Conservation (phyloP, 2,797 vertebrate genomes). For the Pygocentrus nattereri region DNA sequence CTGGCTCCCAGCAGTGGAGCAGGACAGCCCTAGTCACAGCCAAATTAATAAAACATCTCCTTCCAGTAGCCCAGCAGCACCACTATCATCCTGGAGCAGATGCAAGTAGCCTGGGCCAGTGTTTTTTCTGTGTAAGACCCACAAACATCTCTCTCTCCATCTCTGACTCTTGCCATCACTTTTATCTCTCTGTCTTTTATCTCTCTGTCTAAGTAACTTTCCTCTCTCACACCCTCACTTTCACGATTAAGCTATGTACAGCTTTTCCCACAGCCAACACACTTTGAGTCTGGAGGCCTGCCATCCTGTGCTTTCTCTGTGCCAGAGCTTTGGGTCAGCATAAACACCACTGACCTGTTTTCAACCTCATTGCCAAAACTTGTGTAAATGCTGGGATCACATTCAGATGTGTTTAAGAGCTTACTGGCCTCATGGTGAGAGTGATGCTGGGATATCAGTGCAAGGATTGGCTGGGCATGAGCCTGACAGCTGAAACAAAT, state of each 20-base stretch:
- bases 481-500: slow-evolving; percentile 24
- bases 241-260: neutral
- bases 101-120: neutral
- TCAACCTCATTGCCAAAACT: slow-evolving; percentile 50
- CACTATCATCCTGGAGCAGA: slow-evolving; percentile 7
- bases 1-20: slow-evolving; percentile 37
- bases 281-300: slow-evolving; percentile 37
- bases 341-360: slow-evolving; percentile 45
- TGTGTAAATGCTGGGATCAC: slow-evolving; percentile 40
- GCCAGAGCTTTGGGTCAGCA: slow-evolving; percentile 44
- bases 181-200: no score
- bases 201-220: no score
- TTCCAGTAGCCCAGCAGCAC: slow-evolving; percentile 33
- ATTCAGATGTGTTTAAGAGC: slow-evolving; percentile 49
- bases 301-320: slow-evolving; percentile 34
- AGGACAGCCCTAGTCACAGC: slow-evolving; percentile 32
- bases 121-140: neutral
- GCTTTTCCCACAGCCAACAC: slow-evolving; percentile 11
- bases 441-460: slow-evolving; percentile 22
- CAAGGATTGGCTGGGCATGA: slow-evolving; percentile 20
- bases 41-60: slow-evolving; percentile 54
- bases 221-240: neutral
- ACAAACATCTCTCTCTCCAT: neutral
- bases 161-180: neutral
- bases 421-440: slow-evolving; percentile 45